Percentiles rank a stretch among this genome's conserved stretches.
Conservation (phyloP, 2,888 invertebrate genomes). For the Clanis bilineata region DNA sequence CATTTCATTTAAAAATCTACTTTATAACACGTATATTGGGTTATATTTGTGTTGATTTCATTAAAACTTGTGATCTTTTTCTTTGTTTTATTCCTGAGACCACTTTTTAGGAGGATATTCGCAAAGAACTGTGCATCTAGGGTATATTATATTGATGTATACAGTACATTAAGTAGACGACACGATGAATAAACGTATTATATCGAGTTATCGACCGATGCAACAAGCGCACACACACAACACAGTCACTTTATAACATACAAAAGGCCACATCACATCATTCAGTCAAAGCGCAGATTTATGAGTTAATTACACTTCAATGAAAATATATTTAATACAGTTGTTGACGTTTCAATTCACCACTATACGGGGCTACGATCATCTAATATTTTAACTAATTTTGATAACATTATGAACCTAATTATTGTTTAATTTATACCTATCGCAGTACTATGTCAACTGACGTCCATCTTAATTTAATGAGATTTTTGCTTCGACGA, state of each 20-base stretch:
- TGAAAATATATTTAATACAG: slow-evolving; percentile 63
- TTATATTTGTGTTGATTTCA: too few relatives aligned
- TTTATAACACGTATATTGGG: too few relatives aligned
- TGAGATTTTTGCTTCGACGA: slow-evolving; percentile 56
- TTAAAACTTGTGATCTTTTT: too few relatives aligned
- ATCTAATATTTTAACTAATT: slow-evolving; percentile 54
- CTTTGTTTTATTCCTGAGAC: too few relatives aligned
- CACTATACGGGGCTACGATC: slow-evolving; percentile 40
- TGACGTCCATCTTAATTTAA: slow-evolving; percentile 50
- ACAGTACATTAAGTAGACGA: slow-evolving; percentile 52
- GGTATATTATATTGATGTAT: too few relatives aligned
- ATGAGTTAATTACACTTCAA: slow-evolving; percentile 54
- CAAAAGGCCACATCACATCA: slow-evolving; percentile 82
- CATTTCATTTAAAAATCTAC: too few relatives aligned
- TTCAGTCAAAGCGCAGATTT: slow-evolving; percentile 74
- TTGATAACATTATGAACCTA: slow-evolving; percentile 56
- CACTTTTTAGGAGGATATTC: too few relatives aligned
- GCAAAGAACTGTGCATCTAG: too few relatives aligned
- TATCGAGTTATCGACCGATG: slow-evolving; percentile 53
- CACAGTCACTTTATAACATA: slow-evolving; percentile 69
- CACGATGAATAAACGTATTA: slow-evolving; percentile 44
- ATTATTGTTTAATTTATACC: slow-evolving; percentile 60
- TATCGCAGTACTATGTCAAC: slow-evolving; percentile 63
- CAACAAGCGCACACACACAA: slow-evolving; percentile 75
- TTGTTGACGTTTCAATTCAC: slow-evolving; percentile 38